These are phyloP conservation scores for Amblyjoppa fuscipennis DNA, from an alignment of 2,888 invertebrate species.

Conservation along the genomic window DNA sequence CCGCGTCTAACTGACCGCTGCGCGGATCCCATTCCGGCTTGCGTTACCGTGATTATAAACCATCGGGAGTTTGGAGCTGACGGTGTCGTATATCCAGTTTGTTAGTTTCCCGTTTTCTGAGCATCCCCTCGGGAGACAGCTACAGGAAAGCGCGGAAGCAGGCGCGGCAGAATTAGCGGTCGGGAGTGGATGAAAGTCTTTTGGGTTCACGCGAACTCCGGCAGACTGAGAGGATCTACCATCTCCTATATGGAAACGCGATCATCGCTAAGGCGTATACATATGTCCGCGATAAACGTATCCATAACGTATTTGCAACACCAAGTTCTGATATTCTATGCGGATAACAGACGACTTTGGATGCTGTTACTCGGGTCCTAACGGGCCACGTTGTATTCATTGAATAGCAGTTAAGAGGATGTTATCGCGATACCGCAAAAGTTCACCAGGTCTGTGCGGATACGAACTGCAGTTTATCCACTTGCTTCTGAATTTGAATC, in stretches of 20 bases:
- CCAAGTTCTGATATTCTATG: not conserved
- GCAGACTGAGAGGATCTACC: slow-evolving; percentile 53
- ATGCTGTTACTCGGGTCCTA: not conserved
- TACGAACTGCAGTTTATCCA: not conserved
- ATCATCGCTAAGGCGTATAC: slow-evolving; percentile 4
- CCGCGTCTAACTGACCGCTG: not conserved
- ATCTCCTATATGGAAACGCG: not conserved
- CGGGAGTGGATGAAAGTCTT: slow-evolving; percentile 24
- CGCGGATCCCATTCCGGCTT: slow-evolving; percentile 1
- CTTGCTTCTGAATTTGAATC: not conserved
- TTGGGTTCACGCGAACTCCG: slow-evolving; percentile 16
- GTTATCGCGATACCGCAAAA: not conserved
- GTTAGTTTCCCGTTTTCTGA: slow-evolving; percentile 54
- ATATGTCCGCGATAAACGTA: not conserved
- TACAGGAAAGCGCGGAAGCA: slow-evolving; percentile 1
- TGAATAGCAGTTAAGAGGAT: not conserved
- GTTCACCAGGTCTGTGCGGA: not conserved
- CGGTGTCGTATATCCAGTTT: slow-evolving; percentile 56
- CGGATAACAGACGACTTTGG: not conserved
- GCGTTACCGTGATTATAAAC: slow-evolving; percentile 50
- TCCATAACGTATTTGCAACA: slow-evolving; percentile 1
- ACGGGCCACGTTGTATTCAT: not conserved
- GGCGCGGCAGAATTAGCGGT: not conserved
- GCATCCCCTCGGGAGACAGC: slow-evolving; percentile 30
- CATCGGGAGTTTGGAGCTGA: slow-evolving; percentile 31